Base-by-base conservation (phyloP, 2,797 vertebrate species). In the Pantherophis vulpinus region DNA sequence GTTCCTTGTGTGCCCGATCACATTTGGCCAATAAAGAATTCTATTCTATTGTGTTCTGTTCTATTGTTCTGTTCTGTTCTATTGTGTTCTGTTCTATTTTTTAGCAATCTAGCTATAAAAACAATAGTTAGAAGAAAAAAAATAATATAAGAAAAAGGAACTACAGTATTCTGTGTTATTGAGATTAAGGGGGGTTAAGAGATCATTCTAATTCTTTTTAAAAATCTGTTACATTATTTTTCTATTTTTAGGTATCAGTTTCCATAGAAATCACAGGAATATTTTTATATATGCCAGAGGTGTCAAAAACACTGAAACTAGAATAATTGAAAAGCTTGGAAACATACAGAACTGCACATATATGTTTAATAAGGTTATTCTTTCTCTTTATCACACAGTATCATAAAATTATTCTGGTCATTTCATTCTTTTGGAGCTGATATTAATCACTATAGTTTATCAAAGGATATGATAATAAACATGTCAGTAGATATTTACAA, bases 111-210 rank as follows among this genome's bases (percentile, higher is more conserved):
- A 29, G 29, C 29, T n/a, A 66, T 66, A 66, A 66, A 66, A 66
- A 63, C 3, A 13, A 29, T 29, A 63, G 61, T 70, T 70, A 13
- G 66, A n/a, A 70, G n/a, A 70, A 70, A 32, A 63, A 70, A 70
- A 70, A 20, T 16, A 66, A 60, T 60, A 25, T 60, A n/a, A 13
- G 27, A 66, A 66, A 66, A 13, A 29, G 61, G 5, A 66, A n/a
- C 61, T 29, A 29, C 61, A 66, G 11, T 66, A 66, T 66, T 63
- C 61, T 63, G 27, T 63, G 27, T 96, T 94, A 95, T 92, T 95
- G 94, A 95, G 94, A 54, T 89, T 95, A 94, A 91, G 93, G 93
- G 92, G 56, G 2, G 9, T 90, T 51, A 92, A 91, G 74, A 92
- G 93, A 70, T 54, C 91, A 91, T 1, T 92, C 32, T 3, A 14